Evolutionary conservation across 2,888 invertebrate genomes (phyloP), one percentile per base, ranked within the genome.

Genomic region (Malthinus flaveolus): DNA sequence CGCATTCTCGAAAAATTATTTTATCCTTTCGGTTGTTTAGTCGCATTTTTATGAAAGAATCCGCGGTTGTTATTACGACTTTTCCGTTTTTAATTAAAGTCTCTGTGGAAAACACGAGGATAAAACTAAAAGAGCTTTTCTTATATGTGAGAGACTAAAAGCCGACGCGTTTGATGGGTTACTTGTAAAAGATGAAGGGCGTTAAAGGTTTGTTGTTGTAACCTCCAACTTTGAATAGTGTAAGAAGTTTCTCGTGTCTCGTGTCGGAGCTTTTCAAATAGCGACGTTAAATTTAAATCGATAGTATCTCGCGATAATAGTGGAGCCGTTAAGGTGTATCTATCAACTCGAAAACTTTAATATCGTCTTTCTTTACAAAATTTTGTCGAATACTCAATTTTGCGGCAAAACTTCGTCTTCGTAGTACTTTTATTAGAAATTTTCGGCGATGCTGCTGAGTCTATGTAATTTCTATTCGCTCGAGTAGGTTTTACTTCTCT

Each of bases 401-500:
- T 2, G 15, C 32, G 15, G 11, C 3, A 42, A 32, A 48, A 15
- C n/a, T 34, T 35, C 35, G n/a, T 36, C n/a, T 32, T 34, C 7
- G 23, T 23, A 23, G 15, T 49, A 35, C 35, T 44, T 49, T 45
- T 49, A 31, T 49, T 44, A 42, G 7, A 35, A 49, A 44, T 49
- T 23, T 23, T 34, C 10, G 34, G 42, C n/a, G n/a, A n/a, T n/a
- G n/a, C n/a, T 15, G 44, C 33, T 32, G 32, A 39, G 15, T 39
- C 15, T 46, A 12, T 37, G 56, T 36, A 47, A 39, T 36, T 57
- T 51, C 36, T 35, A 12, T 39, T 32, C 52, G 45, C 32, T 54
- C 52, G n/a, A 51, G 48, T 47, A 34, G 48, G 47, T 53, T 23
- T 56, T 56, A 44, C 56, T 48, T 56, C 44, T 49, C 44, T 54